A percentile compares a stretch with the other conserved stretches of the same genome.
These are phyloP conservation scores for Monopterus albus DNA, from an alignment of 2,113 vertebrate species.

Conservation along the genomic window DNA sequence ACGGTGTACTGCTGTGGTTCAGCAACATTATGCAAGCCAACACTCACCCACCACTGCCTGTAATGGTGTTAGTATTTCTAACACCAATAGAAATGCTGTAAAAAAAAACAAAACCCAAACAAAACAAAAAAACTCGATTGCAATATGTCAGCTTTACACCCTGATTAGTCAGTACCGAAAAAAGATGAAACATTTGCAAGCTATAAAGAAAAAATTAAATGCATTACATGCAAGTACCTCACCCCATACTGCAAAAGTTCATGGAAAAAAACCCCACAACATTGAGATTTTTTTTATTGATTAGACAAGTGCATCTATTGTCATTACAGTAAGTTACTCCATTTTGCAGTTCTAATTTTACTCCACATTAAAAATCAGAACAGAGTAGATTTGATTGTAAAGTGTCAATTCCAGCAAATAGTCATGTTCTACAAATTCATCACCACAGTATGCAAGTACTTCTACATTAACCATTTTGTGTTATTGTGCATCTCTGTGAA, in stretches of 20 bases:
- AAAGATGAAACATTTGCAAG: too few relatives aligned
- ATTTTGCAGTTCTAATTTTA: not conserved
- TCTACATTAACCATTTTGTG: slow-evolving; percentile 15
- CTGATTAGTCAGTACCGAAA: too few relatives aligned
- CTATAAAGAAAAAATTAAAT: too few relatives aligned
- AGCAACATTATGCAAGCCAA: slow-evolving; percentile 42
- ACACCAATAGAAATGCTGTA: too few relatives aligned
- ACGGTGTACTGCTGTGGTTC: slow-evolving; percentile 24
- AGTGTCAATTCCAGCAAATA: not conserved
- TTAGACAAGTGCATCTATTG: slow-evolving; percentile 8
- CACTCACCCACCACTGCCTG: not conserved
- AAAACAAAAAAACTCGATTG: too few relatives aligned
- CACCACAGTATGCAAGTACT: not conserved
- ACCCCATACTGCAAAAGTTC: too few relatives aligned
- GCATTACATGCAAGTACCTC: too few relatives aligned
- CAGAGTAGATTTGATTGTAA: slow-evolving; percentile 8
- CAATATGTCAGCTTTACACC: too few relatives aligned
- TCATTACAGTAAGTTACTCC: not conserved
- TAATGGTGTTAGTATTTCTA: too few relatives aligned
- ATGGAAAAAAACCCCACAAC: too few relatives aligned
- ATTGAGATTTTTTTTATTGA: too few relatives aligned
- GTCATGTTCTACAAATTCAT: not conserved
- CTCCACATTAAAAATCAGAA: slow-evolving; percentile 3
- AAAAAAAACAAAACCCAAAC: too few relatives aligned
- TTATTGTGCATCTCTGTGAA: not conserved